A percentile compares a stretch with the other conserved stretches of the same genome.
Evolutionary conservation across 2,797 vertebrate genomes (phyloP).

Genomic region (Nothura maculosa): DNA sequence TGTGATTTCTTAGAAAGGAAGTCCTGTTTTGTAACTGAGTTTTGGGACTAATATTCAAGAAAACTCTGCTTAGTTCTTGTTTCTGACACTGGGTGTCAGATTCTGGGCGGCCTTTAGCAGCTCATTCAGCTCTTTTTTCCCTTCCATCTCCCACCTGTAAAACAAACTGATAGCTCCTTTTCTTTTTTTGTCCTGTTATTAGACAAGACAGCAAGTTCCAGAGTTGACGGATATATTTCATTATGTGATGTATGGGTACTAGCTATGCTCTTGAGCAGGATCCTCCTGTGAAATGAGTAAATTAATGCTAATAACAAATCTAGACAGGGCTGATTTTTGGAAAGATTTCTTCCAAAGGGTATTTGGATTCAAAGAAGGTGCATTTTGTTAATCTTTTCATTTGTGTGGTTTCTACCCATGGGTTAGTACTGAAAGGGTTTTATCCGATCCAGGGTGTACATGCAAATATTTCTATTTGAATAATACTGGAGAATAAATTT

Average conservation of each 20-base stretch:
- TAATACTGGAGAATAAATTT: slow-evolving; percentile 84
- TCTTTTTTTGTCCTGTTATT: background rate
- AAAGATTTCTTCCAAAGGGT: slow-evolving; percentile 6
- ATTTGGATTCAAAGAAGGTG: slow-evolving; percentile 31
- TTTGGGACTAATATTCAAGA: fast-evolving
- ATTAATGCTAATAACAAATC: background rate
- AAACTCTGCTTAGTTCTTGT: background rate
- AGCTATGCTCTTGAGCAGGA: background rate
- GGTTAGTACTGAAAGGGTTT: slow-evolving; percentile 73
- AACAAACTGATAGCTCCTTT: background rate
- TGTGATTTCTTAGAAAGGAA: background rate
- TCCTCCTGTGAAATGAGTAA: background rate
- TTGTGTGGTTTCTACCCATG: slow-evolving; percentile 72
- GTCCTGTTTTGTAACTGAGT: background rate
- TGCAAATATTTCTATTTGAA: slow-evolving; percentile 84
- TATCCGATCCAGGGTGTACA: slow-evolving; percentile 75
- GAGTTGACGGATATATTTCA: background rate
- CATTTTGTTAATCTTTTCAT: slow-evolving; percentile 73
- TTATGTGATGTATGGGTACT: background rate
- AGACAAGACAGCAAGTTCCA: background rate
- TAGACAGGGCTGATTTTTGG: background rate
- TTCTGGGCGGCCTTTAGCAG: background rate
- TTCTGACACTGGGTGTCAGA: background rate
- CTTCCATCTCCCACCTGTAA: slow-evolving; percentile 5
- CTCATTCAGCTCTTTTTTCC: background rate